phyloP scores from a whole-genome alignment of 2,888 invertebrate genomes.

The Caenorhabditis sulstoni region DNA sequence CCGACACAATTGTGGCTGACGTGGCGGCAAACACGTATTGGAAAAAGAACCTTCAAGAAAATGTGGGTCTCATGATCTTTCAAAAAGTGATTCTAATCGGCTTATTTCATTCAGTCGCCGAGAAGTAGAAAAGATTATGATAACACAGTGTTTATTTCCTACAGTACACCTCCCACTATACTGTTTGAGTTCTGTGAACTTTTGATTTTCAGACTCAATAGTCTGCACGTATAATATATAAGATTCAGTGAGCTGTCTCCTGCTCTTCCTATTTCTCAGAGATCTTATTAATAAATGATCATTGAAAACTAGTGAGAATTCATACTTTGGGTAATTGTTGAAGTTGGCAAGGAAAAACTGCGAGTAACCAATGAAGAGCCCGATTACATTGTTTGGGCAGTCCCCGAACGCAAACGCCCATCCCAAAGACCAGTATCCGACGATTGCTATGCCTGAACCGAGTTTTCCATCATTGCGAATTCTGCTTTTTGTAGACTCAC shows the following conservation, averaged over 20 bases:
- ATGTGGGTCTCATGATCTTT: conserved; percentile 13
- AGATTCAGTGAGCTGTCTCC: not conserved
- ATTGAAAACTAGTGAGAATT: not conserved
- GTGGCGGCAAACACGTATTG: conserved; percentile 84
- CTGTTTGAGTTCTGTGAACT: conserved; percentile 41
- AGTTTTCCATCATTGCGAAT: not conserved
- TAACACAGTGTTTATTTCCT: conserved; percentile 30
- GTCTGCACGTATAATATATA: not conserved
- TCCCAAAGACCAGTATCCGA: conserved; percentile 83
- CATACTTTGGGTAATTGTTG: conserved; percentile 74
- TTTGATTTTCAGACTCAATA: conserved; percentile 19
- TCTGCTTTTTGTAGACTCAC: conserved; percentile 77
- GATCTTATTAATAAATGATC: conserved; percentile 9
- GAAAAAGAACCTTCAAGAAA: conserved; percentile 81
- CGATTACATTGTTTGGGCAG: conserved; percentile 77
- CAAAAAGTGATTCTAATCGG: conserved; percentile 25
- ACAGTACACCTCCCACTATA: conserved; percentile 24
- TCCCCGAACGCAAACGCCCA: conserved; percentile 82
- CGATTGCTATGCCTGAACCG: conserved; percentile 79
- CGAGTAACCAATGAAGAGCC: conserved; percentile 81
- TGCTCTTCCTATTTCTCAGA: not conserved
- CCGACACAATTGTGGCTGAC: conserved; percentile 83
- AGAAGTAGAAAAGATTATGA: conserved; percentile 29
- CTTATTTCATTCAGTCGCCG: conserved; percentile 45
- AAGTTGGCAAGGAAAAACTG: conserved; percentile 77